Percentiles rank a stretch among this genome's conserved stretches.
phyloP scores from a whole-genome alignment of 2,888 invertebrate genomes.

The Proisotoma minuta region DNA sequence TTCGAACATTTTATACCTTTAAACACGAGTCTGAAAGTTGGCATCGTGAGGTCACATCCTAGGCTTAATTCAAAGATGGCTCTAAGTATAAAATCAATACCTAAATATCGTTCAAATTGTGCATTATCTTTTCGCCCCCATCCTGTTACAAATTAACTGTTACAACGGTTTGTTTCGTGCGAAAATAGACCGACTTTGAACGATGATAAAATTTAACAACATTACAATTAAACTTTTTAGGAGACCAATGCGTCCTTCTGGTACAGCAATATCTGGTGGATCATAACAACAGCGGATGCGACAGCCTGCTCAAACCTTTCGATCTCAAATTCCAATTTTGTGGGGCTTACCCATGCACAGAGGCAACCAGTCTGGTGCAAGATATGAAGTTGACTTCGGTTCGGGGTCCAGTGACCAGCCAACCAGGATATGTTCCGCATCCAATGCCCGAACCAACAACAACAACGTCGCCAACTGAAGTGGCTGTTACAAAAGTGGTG shows the following conservation, averaged over 20 bases:
- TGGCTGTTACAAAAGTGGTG: neutral
- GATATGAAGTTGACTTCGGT: constrained; percentile 19
- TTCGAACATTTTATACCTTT: no score
- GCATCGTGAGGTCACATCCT: no score
- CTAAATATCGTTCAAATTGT: no score
- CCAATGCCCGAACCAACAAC: neutral
- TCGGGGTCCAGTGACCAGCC: neutral
- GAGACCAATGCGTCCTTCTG: constrained; percentile 8
- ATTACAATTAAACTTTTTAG: neutral
- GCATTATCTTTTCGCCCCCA: no score
- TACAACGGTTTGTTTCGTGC: no score
- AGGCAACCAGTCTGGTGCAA: constrained; percentile 17
- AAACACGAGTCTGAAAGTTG: no score
- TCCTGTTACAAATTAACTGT: no score
- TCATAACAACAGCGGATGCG: constrained; percentile 1
- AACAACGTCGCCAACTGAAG: no score
- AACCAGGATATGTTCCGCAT: neutral
- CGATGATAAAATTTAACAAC: no score
- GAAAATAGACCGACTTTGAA: no score
- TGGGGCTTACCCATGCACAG: constrained; percentile 27
- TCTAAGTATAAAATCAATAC: no score
- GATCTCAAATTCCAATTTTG: constrained; percentile 28
- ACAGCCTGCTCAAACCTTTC: constrained; percentile 8
- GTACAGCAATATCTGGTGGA: constrained; percentile 30
- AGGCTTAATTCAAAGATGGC: no score